Conservation (phyloP, 1,140 invertebrate species). For the Musca vetustissima region DNA sequence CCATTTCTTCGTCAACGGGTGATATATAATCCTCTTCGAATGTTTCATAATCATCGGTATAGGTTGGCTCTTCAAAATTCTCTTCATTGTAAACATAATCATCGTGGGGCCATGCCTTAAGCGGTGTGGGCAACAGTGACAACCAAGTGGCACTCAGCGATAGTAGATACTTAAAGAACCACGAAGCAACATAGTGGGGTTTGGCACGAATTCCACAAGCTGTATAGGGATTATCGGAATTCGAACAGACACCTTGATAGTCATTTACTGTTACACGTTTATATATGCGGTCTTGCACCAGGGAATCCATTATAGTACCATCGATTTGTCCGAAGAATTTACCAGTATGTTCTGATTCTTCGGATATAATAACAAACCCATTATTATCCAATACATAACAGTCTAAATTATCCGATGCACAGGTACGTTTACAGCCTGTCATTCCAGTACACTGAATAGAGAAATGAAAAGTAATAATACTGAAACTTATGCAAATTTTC, state of each 20-base stretch:
- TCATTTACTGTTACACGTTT: slow-evolving; percentile 83
- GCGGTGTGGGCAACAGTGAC: slow-evolving; percentile 40
- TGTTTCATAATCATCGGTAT: slow-evolving; percentile 49
- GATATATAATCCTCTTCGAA: slow-evolving; percentile 45
- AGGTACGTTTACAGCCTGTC: slow-evolving; percentile 75
- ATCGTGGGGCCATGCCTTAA: slow-evolving; percentile 52
- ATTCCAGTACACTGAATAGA: slow-evolving; percentile 69
- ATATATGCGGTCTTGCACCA: slow-evolving; percentile 88
- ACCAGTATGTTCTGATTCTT: slow-evolving; percentile 79
- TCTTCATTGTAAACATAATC: slow-evolving; percentile 54
- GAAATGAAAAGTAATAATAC: background rate
- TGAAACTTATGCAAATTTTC: background rate
- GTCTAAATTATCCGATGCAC: slow-evolving; percentile 81
- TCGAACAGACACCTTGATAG: slow-evolving; percentile 84
- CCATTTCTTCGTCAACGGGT: slow-evolving; percentile 48
- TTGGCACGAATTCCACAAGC: slow-evolving; percentile 55
- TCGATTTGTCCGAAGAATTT: slow-evolving; percentile 91
- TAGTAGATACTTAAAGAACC: slow-evolving; percentile 48
- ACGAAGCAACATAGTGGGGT: slow-evolving; percentile 42
- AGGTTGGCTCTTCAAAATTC: slow-evolving; percentile 47
- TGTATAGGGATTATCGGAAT: slow-evolving; percentile 71
- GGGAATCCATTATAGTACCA: slow-evolving; percentile 91
- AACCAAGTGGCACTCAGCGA: slow-evolving; percentile 47
- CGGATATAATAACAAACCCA: slow-evolving; percentile 90
- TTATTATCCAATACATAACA: slow-evolving; percentile 92